These are phyloP conservation scores for Rotaria socialis DNA, from an alignment of 2,888 invertebrate species.

Conservation along the genomic window DNA sequence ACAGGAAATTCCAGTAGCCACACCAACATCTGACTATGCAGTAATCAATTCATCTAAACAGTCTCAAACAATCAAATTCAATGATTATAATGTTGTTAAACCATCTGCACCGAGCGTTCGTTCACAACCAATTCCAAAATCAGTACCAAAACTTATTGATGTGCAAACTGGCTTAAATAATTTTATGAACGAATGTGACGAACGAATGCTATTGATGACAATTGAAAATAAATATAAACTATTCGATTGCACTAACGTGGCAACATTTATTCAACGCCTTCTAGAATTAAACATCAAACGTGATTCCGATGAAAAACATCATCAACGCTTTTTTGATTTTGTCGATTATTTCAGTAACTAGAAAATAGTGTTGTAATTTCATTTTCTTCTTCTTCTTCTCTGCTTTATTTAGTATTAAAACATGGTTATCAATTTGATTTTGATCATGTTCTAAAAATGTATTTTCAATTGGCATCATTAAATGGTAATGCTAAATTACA, in stretches of 20 bases:
- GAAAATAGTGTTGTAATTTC: no score
- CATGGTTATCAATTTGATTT: constrained; percentile 8
- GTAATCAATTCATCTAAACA: not conserved
- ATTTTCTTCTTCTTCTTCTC: no score
- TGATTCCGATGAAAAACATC: not conserved
- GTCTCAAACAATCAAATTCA: not conserved
- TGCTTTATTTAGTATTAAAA: constrained; percentile 24
- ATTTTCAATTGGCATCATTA: not conserved
- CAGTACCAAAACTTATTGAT: constrained; percentile 32
- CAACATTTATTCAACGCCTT: constrained; percentile 2
- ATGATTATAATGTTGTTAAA: not conserved
- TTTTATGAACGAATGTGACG: constrained; percentile 11
- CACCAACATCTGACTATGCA: not conserved
- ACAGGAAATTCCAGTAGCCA: not conserved
- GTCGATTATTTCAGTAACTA: not conserved
- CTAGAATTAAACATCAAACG: not conserved
- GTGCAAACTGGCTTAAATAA: not conserved
- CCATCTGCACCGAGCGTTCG: not conserved
- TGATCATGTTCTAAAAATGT: not conserved
- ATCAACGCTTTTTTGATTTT: constrained; percentile 20
- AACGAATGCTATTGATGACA: not conserved
- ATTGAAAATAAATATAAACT: constrained; percentile 29
- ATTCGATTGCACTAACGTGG: not conserved
- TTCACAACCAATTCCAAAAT: not conserved
- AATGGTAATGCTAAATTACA: not conserved